Percentiles rank a stretch among this genome's conserved stretches.
These are phyloP conservation scores for Stichodactyla helianthus DNA, from an alignment of 64 coral and sea anemone species.

Conservation along the genomic window DNA sequence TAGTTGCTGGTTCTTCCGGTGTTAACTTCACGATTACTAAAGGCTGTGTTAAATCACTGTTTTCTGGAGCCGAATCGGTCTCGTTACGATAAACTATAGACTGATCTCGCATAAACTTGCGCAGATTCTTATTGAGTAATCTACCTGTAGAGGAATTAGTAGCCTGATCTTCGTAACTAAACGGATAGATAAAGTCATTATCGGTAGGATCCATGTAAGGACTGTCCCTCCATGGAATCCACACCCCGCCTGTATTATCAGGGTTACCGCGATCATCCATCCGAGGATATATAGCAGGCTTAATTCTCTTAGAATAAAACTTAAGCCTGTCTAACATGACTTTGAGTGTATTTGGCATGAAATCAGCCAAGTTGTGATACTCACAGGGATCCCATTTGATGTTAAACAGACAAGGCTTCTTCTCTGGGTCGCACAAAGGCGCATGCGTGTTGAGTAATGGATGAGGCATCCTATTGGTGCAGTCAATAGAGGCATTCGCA, in stretches of 20 bases:
- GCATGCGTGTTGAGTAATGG: conserved; percentile 91
- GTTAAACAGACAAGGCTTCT: conserved; percentile 94
- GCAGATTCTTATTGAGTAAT: conserved; percentile 41
- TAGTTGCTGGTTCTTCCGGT: background rate
- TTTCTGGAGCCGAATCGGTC: background rate
- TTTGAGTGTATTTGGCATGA: conserved; percentile 97
- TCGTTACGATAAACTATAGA: background rate
- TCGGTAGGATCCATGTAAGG: conserved; percentile 64
- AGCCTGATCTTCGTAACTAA: conserved; percentile 61
- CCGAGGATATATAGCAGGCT: conserved; percentile 62
- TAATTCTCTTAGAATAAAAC: conserved; percentile 59
- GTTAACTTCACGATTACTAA: background rate
- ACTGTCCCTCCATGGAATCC: conserved; percentile 77
- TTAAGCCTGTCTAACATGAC: conserved; percentile 91
- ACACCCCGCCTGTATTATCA: conserved; percentile 77
- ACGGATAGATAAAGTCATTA: conserved; percentile 66
- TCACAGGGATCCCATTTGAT: conserved; percentile 99
- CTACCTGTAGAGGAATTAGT: conserved; percentile 33
- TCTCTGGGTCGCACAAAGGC: conserved; percentile 79
- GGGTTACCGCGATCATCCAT: conserved; percentile 69
- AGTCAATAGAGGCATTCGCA: conserved; percentile 59
- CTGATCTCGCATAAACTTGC: conserved; percentile 80
- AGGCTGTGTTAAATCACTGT: background rate
- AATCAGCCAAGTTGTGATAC: conserved; percentile 95
- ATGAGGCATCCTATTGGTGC: conserved; percentile 78